Conservation (phyloP, 1,140 invertebrate species). For the Ceratina japonica region DNA sequence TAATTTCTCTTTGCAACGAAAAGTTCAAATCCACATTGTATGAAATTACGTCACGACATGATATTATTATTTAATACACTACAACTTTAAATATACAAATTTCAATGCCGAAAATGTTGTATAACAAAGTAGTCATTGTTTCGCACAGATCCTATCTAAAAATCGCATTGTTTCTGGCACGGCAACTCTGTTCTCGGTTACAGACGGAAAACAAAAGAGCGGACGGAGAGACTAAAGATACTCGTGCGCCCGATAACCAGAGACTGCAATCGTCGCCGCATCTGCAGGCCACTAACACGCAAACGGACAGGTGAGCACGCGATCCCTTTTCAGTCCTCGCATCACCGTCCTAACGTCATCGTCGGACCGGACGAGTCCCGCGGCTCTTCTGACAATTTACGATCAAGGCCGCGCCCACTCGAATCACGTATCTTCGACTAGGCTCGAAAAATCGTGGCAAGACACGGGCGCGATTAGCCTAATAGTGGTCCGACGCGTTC, state of each 20-base stretch:
- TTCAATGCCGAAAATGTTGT: no score
- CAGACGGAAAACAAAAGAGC: not conserved
- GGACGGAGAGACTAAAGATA: not conserved
- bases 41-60: no score
- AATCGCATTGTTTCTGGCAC: no score
- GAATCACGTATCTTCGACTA: not conserved
- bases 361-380: not conserved
- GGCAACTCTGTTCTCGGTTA: no score
- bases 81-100: no score
- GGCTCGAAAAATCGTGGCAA: not conserved
- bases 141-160: no score
- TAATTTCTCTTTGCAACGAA: no score
- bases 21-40: no score
- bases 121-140: no score
- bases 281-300: conserved; percentile 36
- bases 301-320: conserved; percentile 56
- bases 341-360: not conserved
- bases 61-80: no score
- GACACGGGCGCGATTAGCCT: conserved; percentile 1
- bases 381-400: conserved; percentile 8
- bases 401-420: not conserved
- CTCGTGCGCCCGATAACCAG: conserved; percentile 21
- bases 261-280: conserved; percentile 50
- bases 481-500: not conserved
- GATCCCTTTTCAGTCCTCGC: not conserved